Base-by-base conservation (phyloP, 23 tunicate species). In the Diplosoma virens region DNA sequence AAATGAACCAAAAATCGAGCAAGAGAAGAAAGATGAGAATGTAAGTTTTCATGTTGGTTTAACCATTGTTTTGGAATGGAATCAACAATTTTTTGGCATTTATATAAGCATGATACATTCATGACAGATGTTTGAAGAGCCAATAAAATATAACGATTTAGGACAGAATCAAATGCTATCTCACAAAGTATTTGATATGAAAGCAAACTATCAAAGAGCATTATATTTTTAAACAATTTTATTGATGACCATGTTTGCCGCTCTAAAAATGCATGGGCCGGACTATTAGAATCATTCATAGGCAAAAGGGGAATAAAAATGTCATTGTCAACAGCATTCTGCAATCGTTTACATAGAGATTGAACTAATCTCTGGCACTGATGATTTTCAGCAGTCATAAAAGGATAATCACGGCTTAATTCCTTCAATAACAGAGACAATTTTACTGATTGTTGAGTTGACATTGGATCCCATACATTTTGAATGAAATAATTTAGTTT, bases 381-480 rank as follows among this genome's bases (percentile, higher is more conserved):
- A 3, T 58, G 56, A 45, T 92, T 80, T 29, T 92, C 86, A 0
- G 84, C 52, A 1, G 80, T 36, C 92, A 92, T 85, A 50, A 83
- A 92, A 21, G 87, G 80, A 73, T 92, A 92, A 32, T 36, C 81
- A n/a, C 75, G 58, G 11, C 31, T 31, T 11, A 82, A 32, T 18
- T 82, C 63, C 14, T 82, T 73, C 18, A 90, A 32, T 3, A 84
- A 23, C 0, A 56, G 25, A 20, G 77, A 33, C 2, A 92, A 46
- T 45, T 79, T 33, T 29, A 58, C 30, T 3, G 92, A 80, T 60
- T 92, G 97, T 30, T 32, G 47, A 18, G 52, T 58, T 3, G 97
- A 92, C 70, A 92, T 46, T 18, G 97, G 97, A 53, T 92, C 92
- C 97, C 97, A 92, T 0, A 81, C 67, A 22, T 92, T 68, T 22